phyloP scores from a whole-genome alignment of 2,113 vertebrate species.

The Peromyscus maniculatus region DNA sequence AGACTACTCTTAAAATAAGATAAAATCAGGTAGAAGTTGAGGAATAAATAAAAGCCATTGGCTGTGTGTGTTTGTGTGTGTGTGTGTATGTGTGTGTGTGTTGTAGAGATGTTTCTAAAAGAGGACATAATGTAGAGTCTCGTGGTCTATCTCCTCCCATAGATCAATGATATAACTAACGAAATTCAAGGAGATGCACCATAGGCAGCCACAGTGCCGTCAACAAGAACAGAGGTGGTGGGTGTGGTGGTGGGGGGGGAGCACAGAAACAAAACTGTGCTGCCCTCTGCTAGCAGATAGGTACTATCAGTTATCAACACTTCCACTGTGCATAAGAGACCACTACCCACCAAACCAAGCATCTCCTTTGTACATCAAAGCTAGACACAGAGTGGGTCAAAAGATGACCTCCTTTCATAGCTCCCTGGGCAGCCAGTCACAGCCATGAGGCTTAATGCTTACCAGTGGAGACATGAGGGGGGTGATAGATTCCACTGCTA shows the following conservation, averaged over 20 bases:
- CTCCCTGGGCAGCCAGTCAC: background rate
- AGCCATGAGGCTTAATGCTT: background rate
- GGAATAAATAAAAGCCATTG: background rate
- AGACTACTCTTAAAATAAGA: background rate
- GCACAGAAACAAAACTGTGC: background rate
- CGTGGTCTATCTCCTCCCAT: background rate
- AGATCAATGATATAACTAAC: background rate
- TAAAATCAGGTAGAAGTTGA: background rate
- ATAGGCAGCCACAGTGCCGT: background rate
- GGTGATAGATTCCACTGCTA: background rate
- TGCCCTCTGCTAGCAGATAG: background rate
- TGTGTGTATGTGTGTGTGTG: background rate
- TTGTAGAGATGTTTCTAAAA: conserved; percentile 15
- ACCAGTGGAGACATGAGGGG: background rate
- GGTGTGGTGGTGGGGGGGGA: background rate
- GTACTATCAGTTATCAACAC: background rate
- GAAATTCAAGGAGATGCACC: background rate
- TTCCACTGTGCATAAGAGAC: background rate
- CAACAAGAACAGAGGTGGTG: background rate
- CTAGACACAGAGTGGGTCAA: background rate
- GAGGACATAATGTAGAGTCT: background rate
- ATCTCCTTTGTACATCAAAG: background rate
- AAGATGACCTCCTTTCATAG: background rate
- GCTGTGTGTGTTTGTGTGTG: background rate
- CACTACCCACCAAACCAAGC: background rate